These are phyloP conservation scores for Falcaria lacertinaria DNA, from an alignment of 2,888 invertebrate species.

Conservation along the genomic window DNA sequence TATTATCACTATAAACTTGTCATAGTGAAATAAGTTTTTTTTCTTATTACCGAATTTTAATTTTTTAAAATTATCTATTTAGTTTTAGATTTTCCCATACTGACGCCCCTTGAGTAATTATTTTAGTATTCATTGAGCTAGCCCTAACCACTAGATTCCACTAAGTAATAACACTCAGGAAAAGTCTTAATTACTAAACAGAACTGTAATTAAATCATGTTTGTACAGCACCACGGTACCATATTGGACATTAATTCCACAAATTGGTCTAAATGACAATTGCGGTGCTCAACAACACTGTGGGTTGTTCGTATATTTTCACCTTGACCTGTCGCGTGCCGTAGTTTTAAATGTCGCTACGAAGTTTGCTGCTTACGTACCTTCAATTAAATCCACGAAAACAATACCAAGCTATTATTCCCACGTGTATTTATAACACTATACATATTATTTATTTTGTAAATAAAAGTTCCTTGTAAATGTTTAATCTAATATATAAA, in stretches of 20 bases:
- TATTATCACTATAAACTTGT: too few species aligned
- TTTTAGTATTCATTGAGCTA: too few species aligned
- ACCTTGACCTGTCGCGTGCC: conserved; percentile 69
- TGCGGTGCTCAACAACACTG: conserved; percentile 34
- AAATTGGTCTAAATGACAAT: conserved; percentile 64
- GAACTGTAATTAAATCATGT: conserved; percentile 41
- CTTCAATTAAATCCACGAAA: conserved; percentile 21
- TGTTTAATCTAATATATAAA: too few species aligned
- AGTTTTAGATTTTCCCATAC: too few species aligned
- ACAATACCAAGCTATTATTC: neutral
- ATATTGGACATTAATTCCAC: conserved; percentile 50
- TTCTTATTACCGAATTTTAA: too few species aligned
- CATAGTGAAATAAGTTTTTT: too few species aligned
- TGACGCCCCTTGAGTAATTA: too few species aligned
- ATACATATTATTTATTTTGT: neutral
- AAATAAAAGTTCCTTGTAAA: too few species aligned
- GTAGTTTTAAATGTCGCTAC: conserved; percentile 44
- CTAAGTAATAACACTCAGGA: conserved; percentile 15
- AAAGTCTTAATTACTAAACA: conserved; percentile 21
- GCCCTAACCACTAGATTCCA: conserved; percentile 6
- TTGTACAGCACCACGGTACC: conserved; percentile 18
- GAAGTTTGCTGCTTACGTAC: conserved; percentile 28
- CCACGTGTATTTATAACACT: neutral
- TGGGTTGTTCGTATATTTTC: conserved; percentile 22
- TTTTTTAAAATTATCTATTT: too few species aligned